Percentiles rank a stretch among this genome's conserved stretches.
Evolutionary conservation across 2,888 invertebrate genomes (phyloP).

Genomic region (Malacosoma neustria): DNA sequence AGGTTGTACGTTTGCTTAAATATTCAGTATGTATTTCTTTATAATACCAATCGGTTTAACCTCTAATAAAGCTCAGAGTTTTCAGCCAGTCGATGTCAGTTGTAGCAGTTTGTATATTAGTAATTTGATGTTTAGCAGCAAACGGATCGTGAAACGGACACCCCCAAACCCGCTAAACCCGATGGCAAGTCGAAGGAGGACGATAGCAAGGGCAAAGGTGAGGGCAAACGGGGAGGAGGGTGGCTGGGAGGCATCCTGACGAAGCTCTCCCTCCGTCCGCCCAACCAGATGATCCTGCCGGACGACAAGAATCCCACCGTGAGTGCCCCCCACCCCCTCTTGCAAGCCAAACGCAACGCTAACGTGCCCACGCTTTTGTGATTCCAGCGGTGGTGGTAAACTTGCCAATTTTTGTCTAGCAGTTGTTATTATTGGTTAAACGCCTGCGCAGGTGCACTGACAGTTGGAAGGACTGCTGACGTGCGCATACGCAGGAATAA

Average conservation of each 20-base stretch:
- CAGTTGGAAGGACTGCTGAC: no score
- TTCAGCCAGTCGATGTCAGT: no score
- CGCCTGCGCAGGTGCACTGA: no score
- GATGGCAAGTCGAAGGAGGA: slow-evolving; percentile 15
- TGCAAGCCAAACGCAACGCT: slow-evolving; percentile 1
- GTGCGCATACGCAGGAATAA: no score
- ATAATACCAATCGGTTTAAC: no score
- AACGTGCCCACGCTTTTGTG: slow-evolving; percentile 35
- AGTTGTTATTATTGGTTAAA: no score
- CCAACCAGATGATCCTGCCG: slow-evolving; percentile 96
- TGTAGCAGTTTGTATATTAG: no score
- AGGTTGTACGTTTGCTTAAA: no score
- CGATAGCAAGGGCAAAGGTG: slow-evolving; percentile 14
- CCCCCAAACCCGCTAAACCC: slow-evolving; percentile 20
- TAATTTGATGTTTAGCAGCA: no score
- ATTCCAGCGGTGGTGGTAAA: not conserved
- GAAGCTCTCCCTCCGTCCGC: slow-evolving; percentile 86
- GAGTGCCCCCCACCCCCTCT: slow-evolving; percentile 38
- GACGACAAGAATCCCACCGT: slow-evolving; percentile 95
- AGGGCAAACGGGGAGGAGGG: slow-evolving; percentile 55
- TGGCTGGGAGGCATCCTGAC: slow-evolving; percentile 93
- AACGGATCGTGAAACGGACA: slow-evolving; percentile 82
- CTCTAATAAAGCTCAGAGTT: no score
- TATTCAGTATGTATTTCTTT: no score
- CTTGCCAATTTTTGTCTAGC: no score